Evolutionary conservation across 2,888 invertebrate genomes (phyloP).

Genomic region (Galerucella pusilla): DNA sequence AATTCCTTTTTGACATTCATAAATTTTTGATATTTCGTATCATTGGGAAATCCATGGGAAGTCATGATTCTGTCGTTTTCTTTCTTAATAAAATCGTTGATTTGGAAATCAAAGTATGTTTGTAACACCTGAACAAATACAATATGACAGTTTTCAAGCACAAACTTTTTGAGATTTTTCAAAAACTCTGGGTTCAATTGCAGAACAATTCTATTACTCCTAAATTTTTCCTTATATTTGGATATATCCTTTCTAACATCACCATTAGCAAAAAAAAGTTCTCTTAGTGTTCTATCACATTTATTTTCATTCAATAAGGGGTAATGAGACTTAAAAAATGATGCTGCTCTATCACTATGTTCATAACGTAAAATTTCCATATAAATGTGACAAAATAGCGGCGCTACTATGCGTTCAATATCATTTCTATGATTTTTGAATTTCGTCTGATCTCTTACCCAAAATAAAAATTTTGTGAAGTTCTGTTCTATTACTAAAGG

Average conservation of each 20-base stretch:
- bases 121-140: slow-evolving; percentile 62
- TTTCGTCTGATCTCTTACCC: slow-evolving; percentile 68
- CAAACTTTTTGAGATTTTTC: slow-evolving; percentile 57
- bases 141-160: slow-evolving; percentile 59
- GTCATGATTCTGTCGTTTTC: slow-evolving; percentile 33
- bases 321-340: slow-evolving; percentile 69
- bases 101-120: slow-evolving; percentile 63
- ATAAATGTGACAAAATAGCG: slow-evolving; percentile 88
- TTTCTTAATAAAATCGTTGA: slow-evolving; percentile 30
- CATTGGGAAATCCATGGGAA: slow-evolving; percentile 32
- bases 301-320: slow-evolving; percentile 64
- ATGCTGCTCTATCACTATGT: slow-evolving; percentile 60
- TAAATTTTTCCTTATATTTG: slow-evolving; percentile 74
- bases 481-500: slow-evolving; percentile 79
- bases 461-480: slow-evolving; percentile 72
- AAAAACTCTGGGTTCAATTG: slow-evolving; percentile 73
- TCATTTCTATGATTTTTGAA: slow-evolving; percentile 73
- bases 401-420: slow-evolving; percentile 79
- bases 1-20: slow-evolving; percentile 52
- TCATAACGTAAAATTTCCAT: slow-evolving; percentile 82
- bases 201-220: slow-evolving; percentile 79
- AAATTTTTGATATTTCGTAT: slow-evolving; percentile 52
- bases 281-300: slow-evolving; percentile 65
- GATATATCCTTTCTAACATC: slow-evolving; percentile 72
- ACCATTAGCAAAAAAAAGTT: slow-evolving; percentile 70